A percentile compares a stretch with the other conserved stretches of the same genome.
These are phyloP conservation scores for Fragum whitleyi DNA, from an alignment of 2,888 invertebrate genomes.

Conservation along the genomic window DNA sequence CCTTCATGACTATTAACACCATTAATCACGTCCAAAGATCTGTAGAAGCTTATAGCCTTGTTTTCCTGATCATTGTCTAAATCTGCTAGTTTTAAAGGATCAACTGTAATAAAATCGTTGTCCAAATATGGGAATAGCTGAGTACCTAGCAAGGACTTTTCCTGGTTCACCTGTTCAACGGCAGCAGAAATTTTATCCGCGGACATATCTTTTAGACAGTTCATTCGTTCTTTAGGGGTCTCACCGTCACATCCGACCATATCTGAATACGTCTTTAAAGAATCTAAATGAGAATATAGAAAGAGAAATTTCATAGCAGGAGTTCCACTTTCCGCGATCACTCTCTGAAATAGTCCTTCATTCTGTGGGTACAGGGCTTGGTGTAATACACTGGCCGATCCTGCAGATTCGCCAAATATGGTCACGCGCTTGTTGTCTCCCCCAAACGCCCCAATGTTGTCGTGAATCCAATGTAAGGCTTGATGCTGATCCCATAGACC, in stretches of 20 bases:
- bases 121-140: slow-evolving; percentile 6
- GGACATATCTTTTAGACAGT: background rate
- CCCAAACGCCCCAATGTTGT: slow-evolving; percentile 20
- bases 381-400: background rate
- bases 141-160: background rate
- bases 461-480: slow-evolving; percentile 28
- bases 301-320: background rate
- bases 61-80: background rate
- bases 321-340: slow-evolving; percentile 30
- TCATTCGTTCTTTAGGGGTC: background rate
- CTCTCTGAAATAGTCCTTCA: slow-evolving; percentile 1
- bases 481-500: slow-evolving; percentile 39
- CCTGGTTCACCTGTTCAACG: background rate
- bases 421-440: slow-evolving; percentile 29
- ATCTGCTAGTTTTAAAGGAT: background rate
- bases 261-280: background rate
- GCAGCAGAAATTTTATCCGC: slow-evolving; percentile 1
- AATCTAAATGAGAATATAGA: background rate
- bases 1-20: slow-evolving; percentile 24
- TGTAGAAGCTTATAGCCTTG: background rate
- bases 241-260: background rate
- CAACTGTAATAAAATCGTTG: slow-evolving; percentile 19
- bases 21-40: slow-evolving; percentile 18
- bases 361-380: slow-evolving; percentile 26
- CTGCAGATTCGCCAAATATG: slow-evolving; percentile 34